Evolutionary conservation across 2,888 invertebrate species (phyloP), one percentile per base, ranked within the genome.

Genomic region (Dexiosoma caninum): DNA sequence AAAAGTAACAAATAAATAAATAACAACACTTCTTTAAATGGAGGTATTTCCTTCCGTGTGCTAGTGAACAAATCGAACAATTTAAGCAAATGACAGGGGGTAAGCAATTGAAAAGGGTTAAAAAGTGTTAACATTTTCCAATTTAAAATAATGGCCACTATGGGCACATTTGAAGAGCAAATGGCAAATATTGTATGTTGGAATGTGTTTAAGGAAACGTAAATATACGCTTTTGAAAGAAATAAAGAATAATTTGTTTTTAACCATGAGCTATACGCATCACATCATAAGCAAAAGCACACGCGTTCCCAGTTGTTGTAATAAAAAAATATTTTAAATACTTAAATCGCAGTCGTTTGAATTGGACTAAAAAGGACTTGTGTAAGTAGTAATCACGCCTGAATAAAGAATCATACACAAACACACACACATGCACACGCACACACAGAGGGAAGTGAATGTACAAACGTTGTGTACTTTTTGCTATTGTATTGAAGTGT

Each of bases 41-140:
- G 53, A 55, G 71, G 71, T 35, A 80, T 67, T 62, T 80, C 71
- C 67, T 62, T 80, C 71, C 76, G 53, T 16, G n/a, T 67, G 42
- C 76, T 55, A 27, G 9, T 14, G 35, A 44, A 32, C 40, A 27
- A 46, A 37, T 40, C 35, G 35, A 66, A 69, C 37, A 62, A 70
- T 46, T 66, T 32, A 64, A 74, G 49, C 19, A 10, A 27, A 53
- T 37, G n/a, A n/a, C 51, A 46, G 7, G 30, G 12, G 30, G 12
- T 14, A 53, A 42, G 40, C 4, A 59, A 72, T 49, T 66, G 53
- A 80, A 75, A 82, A 72, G 76, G 69, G 79, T 79, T 79, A 23
- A 81, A n/a, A n/a, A 78, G 81, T 81, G 72, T 81, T 83, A 79
- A 74, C 78, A 60, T 76, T 76, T 69, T 71, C 67, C 30, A 71